Evolutionary conservation across 2,113 vertebrate genomes (phyloP).

Genomic region (Labeo catla): DNA sequence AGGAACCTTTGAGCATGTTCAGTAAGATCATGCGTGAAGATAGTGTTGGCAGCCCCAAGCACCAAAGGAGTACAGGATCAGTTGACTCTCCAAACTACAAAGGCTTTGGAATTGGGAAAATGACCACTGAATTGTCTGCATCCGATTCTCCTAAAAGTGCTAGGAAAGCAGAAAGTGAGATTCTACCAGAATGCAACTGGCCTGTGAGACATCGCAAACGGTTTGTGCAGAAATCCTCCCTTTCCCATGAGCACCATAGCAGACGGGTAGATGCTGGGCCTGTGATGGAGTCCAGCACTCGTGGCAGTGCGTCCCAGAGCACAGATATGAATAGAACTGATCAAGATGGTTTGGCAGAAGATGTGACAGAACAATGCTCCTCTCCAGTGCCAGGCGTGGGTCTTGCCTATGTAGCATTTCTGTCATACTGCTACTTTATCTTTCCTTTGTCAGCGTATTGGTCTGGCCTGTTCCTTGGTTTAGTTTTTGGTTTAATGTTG

Average conservation of each 20-base stretch:
- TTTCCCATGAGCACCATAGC: slow-evolving; percentile 55
- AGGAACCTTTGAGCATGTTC: slow-evolving; percentile 83
- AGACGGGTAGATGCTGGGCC: slow-evolving; percentile 56
- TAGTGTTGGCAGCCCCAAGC: slow-evolving; percentile 69
- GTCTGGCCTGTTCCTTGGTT: slow-evolving; percentile 82
- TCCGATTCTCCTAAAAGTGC: slow-evolving; percentile 53
- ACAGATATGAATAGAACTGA: slow-evolving; percentile 66
- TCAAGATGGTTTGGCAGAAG: slow-evolving; percentile 15
- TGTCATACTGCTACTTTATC: slow-evolving; percentile 83
- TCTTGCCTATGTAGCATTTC: slow-evolving; percentile 74
- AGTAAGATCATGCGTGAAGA: slow-evolving; percentile 88
- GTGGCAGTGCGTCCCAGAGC: slow-evolving; percentile 76
- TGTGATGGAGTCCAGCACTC: slow-evolving; percentile 75
- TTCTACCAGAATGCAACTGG: slow-evolving; percentile 66
- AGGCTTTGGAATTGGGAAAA: slow-evolving; percentile 57
- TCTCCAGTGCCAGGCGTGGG: slow-evolving; percentile 73
- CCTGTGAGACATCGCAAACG: slow-evolving; percentile 55
- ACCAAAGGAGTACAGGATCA: slow-evolving; percentile 59
- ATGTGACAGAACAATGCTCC: slow-evolving; percentile 13
- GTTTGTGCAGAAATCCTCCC: slow-evolving; percentile 54
- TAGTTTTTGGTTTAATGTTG: slow-evolving; percentile 80
- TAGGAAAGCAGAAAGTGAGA: slow-evolving; percentile 60
- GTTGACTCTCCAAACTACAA: slow-evolving; percentile 56
- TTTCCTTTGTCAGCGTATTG: slow-evolving; percentile 83
- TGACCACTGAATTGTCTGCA: slow-evolving; percentile 51